A percentile compares a stretch with the other conserved stretches of the same genome.
phyloP scores from a whole-genome alignment of 2,113 vertebrate genomes.

The Cyrtonyx montezumae region DNA sequence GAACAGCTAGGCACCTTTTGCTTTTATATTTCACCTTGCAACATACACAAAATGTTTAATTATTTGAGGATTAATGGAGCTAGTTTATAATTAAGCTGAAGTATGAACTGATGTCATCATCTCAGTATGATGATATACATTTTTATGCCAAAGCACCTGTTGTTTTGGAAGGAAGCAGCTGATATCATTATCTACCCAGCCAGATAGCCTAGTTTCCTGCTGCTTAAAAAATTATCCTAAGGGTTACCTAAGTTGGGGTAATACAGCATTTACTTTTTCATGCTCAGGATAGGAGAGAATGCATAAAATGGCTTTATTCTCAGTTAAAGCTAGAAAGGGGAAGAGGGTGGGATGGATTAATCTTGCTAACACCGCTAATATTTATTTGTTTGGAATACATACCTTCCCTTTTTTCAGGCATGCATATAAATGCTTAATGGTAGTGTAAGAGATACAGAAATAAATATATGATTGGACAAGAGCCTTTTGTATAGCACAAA shows the following conservation, averaged over 20 bases:
- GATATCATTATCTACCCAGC: conserved; percentile 99
- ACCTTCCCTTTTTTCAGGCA: neutral
- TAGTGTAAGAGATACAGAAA: neutral
- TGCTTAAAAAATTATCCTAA: conserved; percentile 97
- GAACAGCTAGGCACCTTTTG: conserved; percentile 72
- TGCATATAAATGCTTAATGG: neutral
- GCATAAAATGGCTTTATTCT: conserved; percentile 59
- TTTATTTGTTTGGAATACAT: neutral
- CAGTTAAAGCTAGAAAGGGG: neutral
- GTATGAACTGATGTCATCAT: conserved; percentile 99
- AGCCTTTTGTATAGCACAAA: neutral
- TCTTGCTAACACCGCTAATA: neutral
- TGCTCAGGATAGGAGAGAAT: conserved; percentile 68
- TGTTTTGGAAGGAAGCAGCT: conserved; percentile 99
- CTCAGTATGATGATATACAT: conserved; percentile 96
- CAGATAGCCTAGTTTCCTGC: conserved; percentile 93
- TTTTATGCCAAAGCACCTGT: conserved; percentile 99
- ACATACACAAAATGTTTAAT: conserved; percentile 83
- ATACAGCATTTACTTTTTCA: conserved; percentile 82
- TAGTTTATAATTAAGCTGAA: conserved; percentile 98
- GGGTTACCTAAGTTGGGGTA: conserved; percentile 86
- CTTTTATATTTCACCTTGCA: conserved; percentile 85
- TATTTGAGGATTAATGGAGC: conserved; percentile 88
- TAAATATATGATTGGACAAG: neutral
- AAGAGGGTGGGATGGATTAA: neutral